Percentiles rank a stretch among this genome's conserved stretches.
Evolutionary conservation across 2,888 invertebrate genomes (phyloP).

Genomic region (Netelia fuscicornis): DNA sequence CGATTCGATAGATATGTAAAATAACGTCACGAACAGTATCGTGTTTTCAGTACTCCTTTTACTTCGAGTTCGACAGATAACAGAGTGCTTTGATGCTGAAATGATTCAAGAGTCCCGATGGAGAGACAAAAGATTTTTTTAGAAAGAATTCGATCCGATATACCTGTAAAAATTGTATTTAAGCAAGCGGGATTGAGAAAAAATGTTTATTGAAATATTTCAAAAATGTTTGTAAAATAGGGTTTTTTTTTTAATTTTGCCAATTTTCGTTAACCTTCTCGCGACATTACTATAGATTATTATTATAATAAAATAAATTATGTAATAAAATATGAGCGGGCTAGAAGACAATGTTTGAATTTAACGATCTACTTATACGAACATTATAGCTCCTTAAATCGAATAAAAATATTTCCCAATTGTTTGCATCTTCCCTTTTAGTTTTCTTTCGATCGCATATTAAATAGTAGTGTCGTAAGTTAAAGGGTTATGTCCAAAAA

Average conservation of each 20-base stretch:
- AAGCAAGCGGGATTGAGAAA: not conserved
- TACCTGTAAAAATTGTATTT: not conserved
- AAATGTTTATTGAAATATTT: not conserved
- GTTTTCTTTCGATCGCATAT: not conserved
- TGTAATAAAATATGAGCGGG: too few species aligned
- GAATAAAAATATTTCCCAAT: not conserved
- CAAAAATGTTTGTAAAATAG: too few species aligned
- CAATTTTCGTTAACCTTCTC: too few species aligned
- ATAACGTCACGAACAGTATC: conserved; percentile 22
- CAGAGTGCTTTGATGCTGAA: conserved; percentile 59
- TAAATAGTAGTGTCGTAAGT: not conserved
- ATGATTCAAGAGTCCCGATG: conserved; percentile 56
- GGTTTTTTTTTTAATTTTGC: too few species aligned
- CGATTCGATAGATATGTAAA: conserved; percentile 42
- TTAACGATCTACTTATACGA: too few species aligned
- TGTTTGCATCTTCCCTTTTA: not conserved
- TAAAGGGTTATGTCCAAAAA: not conserved
- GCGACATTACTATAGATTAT: too few species aligned
- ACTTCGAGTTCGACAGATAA: conserved; percentile 25
- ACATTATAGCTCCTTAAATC: too few species aligned
- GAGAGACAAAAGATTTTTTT: conserved; percentile 35
- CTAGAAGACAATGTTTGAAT: too few species aligned
- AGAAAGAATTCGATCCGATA: not conserved
- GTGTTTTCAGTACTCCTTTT: conserved; percentile 42
- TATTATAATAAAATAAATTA: too few species aligned